These are phyloP conservation scores for Lipophrys pholis DNA, from an alignment of 2,113 vertebrate genomes.

Conservation along the genomic window DNA sequence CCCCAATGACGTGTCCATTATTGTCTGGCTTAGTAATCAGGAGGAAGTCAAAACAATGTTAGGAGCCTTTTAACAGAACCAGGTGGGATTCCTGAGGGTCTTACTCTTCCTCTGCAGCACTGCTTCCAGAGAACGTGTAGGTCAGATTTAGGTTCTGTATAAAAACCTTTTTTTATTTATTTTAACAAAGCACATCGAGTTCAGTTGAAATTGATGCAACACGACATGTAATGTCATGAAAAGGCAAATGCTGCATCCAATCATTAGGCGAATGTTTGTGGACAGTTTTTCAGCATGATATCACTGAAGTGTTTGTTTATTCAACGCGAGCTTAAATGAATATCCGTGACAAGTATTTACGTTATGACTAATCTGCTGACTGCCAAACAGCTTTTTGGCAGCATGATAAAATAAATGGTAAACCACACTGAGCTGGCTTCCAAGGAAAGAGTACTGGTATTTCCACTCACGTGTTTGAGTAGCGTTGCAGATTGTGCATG, in stretches of 20 bases:
- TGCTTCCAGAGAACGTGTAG: not conserved
- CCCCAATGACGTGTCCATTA: constrained; percentile 63
- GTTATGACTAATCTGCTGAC: not conserved
- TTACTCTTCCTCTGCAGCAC: constrained; percentile 23
- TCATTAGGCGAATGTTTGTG: not conserved
- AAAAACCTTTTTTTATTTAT: not conserved
- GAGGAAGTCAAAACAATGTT: constrained; percentile 72
- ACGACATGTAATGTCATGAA: not conserved
- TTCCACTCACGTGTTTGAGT: not conserved
- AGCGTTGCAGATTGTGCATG: not conserved
- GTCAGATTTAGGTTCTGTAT: too few species aligned
- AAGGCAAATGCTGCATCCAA: not conserved
- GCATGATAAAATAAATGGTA: constrained; percentile 24
- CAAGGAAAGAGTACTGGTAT: not conserved
- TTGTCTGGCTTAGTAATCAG: constrained; percentile 65
- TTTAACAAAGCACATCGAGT: not conserved
- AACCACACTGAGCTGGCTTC: constrained; percentile 9
- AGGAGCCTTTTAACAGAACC: constrained; percentile 46
- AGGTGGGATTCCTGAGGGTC: constrained; percentile 54
- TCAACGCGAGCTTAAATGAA: constrained; percentile 1
- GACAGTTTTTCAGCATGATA: not conserved
- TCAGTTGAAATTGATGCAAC: not conserved
- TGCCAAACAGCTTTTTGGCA: constrained; percentile 7
- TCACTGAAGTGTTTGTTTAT: not conserved
- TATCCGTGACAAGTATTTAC: not conserved